These are phyloP conservation scores for Montipora capitata DNA, from an alignment of 92 coral and sea anemone genomes.

Conservation along the genomic window DNA sequence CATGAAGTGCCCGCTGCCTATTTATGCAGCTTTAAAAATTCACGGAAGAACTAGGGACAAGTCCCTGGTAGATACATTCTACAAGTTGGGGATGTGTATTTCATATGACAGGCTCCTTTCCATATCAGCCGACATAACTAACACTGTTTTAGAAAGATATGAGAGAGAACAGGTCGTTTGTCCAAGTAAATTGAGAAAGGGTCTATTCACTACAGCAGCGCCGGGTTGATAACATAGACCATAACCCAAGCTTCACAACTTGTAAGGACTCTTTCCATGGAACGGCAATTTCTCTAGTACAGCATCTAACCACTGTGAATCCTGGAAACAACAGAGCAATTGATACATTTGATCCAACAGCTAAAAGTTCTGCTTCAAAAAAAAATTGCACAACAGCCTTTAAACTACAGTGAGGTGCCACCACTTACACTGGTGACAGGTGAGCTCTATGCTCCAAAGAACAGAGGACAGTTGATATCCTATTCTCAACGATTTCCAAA, in stretches of 20 bases:
- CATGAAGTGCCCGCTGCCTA: slow-evolving; percentile 71
- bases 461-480: not conserved
- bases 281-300: slow-evolving; percentile 80
- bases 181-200: slow-evolving; percentile 58
- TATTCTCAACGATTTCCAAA: not conserved
- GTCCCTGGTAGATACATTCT: not conserved
- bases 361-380: slow-evolving; percentile 35
- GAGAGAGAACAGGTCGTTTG: slow-evolving; percentile 70
- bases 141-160: slow-evolving; percentile 64
- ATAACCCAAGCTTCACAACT: slow-evolving; percentile 80
- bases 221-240: slow-evolving; percentile 39
- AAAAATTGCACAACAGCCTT: slow-evolving; percentile 46
- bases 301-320: slow-evolving; percentile 51
- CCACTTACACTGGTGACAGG: slow-evolving; percentile 32
- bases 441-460: slow-evolving; percentile 16
- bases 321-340: slow-evolving; percentile 33
- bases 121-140: slow-evolving; percentile 63
- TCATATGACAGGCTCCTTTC: slow-evolving; percentile 70
- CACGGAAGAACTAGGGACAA: slow-evolving; percentile 69
- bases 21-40: slow-evolving; percentile 73
- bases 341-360: slow-evolving; percentile 27
- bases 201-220: slow-evolving; percentile 74
- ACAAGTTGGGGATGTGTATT: slow-evolving; percentile 63
- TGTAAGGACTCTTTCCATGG: slow-evolving; percentile 72
- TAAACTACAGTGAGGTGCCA: slow-evolving; percentile 45